These are phyloP conservation scores for Patella depressa DNA, from an alignment of 2,888 invertebrate genomes.

Conservation along the genomic window DNA sequence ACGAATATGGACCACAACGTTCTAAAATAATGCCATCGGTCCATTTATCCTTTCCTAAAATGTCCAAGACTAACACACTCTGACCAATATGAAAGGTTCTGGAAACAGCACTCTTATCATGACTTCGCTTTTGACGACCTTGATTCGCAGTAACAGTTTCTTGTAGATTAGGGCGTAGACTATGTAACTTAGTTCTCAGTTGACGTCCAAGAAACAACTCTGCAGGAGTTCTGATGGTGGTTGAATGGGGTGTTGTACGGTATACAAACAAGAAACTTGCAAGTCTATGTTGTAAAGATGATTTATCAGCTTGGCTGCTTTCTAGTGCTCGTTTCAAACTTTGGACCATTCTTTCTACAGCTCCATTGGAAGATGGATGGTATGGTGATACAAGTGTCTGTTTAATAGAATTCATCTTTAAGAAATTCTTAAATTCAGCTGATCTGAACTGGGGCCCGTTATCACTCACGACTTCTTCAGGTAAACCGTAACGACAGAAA, in stretches of 20 bases:
- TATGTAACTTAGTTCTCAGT: conserved; percentile 22
- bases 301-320: background rate
- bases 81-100: no score
- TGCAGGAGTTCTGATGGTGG: conserved; percentile 31
- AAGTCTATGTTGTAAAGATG: conserved; percentile 24
- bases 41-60: no score
- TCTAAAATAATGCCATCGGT: no score
- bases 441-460: conserved; percentile 60
- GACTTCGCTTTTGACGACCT: no score
- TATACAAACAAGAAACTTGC: conserved; percentile 26
- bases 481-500: conserved; percentile 51
- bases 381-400: conserved; percentile 43
- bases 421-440: conserved; percentile 46
- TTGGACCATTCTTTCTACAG: conserved; percentile 46
- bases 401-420: conserved; percentile 41
- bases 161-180: conserved; percentile 13
- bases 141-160: no score
- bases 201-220: conserved; percentile 34
- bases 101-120: no score
- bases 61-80: no score
- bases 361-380: conserved; percentile 57
- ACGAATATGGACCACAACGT: no score
- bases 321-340: conserved; percentile 4
- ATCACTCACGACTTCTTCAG: conserved; percentile 58
- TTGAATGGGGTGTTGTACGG: conserved; percentile 28